A percentile compares a stretch with the other conserved stretches of the same genome.
Evolutionary conservation across 2,113 vertebrate genomes (phyloP).

Genomic region (Emydura subglobosa): DNA sequence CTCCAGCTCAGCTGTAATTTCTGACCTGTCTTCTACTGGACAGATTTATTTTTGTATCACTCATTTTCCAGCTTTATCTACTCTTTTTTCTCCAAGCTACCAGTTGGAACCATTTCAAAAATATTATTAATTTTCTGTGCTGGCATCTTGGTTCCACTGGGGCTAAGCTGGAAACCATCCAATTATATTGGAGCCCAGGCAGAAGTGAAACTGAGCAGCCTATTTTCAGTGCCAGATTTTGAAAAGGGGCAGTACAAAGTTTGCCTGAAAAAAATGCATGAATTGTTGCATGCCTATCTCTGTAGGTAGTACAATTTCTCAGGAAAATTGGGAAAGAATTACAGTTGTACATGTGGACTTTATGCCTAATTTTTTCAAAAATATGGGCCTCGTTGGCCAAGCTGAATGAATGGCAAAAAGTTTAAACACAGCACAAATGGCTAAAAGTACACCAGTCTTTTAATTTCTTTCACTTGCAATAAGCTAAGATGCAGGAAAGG

Average conservation of each 20-base stretch:
- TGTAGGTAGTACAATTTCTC: neutral
- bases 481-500: neutral
- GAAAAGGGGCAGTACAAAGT: neutral
- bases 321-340: neutral
- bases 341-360: neutral
- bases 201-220: neutral
- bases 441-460: neutral
- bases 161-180: neutral
- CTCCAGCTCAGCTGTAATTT: neutral
- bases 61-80: neutral
- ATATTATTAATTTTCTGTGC: neutral
- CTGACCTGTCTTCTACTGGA: neutral
- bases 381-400: neutral
- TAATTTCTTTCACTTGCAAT: neutral
- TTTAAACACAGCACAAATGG: neutral
- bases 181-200: neutral
- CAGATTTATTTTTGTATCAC: neutral
- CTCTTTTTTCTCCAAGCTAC: neutral
- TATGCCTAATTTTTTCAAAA: neutral
- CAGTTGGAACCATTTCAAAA: neutral
- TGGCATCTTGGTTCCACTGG: fast-evolving
- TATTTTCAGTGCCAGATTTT: neutral
- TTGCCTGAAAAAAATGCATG: neutral
- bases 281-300: fast-evolving
- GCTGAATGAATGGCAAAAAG: neutral